phyloP scores from a whole-genome alignment of 2,888 invertebrate species.

The Drosophila gaucha region DNA sequence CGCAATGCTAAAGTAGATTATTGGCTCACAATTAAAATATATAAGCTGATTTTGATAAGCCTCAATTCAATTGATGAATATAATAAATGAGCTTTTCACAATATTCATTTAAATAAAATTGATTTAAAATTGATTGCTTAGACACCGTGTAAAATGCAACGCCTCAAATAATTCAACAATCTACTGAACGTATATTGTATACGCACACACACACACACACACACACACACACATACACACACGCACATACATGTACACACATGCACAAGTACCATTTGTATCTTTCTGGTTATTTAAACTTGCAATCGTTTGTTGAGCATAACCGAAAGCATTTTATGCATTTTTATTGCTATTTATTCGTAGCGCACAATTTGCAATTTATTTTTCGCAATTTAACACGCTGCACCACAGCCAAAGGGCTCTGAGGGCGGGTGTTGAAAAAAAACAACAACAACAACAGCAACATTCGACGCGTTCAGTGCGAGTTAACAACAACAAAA shows the following conservation, averaged over 20 bases:
- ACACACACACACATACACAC: background rate
- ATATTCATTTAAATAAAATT: slow-evolving; percentile 14
- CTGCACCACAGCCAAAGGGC: slow-evolving; percentile 32
- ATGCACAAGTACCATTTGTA: slow-evolving; percentile 25
- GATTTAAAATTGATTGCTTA: slow-evolving; percentile 35
- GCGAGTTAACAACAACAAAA: slow-evolving; percentile 67
- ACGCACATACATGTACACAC: background rate
- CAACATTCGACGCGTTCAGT: slow-evolving; percentile 47
- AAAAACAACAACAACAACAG: slow-evolving; percentile 8
- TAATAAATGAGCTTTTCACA: background rate
- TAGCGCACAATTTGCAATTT: slow-evolving; percentile 74
- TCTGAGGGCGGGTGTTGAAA: slow-evolving; percentile 1
- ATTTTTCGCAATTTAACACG: slow-evolving; percentile 80
- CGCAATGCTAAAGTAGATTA: slow-evolving; percentile 5
- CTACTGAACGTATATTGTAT: slow-evolving; percentile 20
- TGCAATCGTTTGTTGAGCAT: slow-evolving; percentile 59
- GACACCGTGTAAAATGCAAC: slow-evolving; percentile 54
- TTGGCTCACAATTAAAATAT: background rate
- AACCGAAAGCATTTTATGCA: slow-evolving; percentile 75
- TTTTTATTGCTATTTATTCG: slow-evolving; percentile 79
- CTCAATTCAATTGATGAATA: background rate
- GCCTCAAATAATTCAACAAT: slow-evolving; percentile 58
- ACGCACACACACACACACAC: background rate
- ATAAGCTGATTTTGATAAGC: background rate
- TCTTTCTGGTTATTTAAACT: slow-evolving; percentile 63